Conservation (phyloP, 1,140 invertebrate species). For the Lepidurus packardi region DNA sequence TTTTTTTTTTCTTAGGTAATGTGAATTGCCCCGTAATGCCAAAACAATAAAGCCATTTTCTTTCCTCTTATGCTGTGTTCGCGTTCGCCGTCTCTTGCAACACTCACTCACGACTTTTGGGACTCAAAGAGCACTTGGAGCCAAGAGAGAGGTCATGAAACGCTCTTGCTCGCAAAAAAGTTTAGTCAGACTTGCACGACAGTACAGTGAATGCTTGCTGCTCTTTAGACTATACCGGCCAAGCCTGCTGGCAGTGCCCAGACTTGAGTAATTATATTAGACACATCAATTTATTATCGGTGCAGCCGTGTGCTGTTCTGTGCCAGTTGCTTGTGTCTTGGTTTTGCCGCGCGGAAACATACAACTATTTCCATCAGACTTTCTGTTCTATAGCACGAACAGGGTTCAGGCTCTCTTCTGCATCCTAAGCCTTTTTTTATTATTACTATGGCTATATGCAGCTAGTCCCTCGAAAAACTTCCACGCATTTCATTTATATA, state of each 20-base stretch:
- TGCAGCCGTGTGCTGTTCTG: constrained; percentile 20
- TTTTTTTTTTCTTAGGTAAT: not conserved
- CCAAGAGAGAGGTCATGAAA: constrained; percentile 6
- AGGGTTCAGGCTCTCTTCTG: not conserved
- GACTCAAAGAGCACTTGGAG: constrained; percentile 18
- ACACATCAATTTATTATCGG: constrained; percentile 19
- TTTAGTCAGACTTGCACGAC: constrained; percentile 11
- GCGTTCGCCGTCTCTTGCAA: constrained; percentile 13
- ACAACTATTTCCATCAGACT: constrained; percentile 12
- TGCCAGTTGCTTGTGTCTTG: constrained; percentile 9
- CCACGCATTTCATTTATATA: not conserved
- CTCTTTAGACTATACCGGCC: constrained; percentile 5
- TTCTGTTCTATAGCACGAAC: not conserved
- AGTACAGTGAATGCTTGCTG: constrained; percentile 14
- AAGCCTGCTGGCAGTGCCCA: constrained; percentile 12
- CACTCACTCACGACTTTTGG: constrained; percentile 15
- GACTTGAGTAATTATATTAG: constrained; percentile 22
- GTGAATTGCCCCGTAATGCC: not conserved
- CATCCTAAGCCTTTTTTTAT: not conserved
- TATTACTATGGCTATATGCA: not conserved
- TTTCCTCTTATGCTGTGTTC: not conserved
- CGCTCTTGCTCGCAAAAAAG: constrained; percentile 1
- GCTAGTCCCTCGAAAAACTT: not conserved
- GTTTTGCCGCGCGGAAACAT: constrained; percentile 17
- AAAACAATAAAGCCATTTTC: constrained; percentile 12